Percentiles rank a stretch among this genome's conserved stretches.
phyloP scores from a whole-genome alignment of 2,113 vertebrate species.

The Burhinus bistriatus region DNA sequence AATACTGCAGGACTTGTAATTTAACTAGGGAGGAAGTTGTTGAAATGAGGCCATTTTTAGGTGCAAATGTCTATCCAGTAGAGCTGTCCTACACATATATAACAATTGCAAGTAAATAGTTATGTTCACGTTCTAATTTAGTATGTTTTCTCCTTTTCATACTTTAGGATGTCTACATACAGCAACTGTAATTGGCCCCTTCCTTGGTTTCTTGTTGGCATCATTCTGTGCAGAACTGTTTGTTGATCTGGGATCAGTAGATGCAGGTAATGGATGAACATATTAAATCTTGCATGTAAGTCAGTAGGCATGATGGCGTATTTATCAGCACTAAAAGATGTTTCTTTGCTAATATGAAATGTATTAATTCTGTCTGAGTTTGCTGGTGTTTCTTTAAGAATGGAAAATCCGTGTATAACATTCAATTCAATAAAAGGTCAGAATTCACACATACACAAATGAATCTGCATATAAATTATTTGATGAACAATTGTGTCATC shows the following conservation, averaged over 20 bases:
- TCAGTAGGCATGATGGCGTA: neutral
- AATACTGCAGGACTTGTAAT: neutral
- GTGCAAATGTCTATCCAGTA: neutral
- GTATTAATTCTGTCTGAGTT: neutral
- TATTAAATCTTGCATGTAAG: neutral
- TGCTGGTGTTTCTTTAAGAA: neutral
- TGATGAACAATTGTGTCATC: neutral
- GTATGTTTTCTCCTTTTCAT: neutral
- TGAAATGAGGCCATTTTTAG: neutral
- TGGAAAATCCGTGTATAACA: neutral
- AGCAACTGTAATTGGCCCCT: slow-evolving; percentile 83
- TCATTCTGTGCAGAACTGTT: slow-evolving; percentile 88
- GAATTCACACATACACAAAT: neutral
- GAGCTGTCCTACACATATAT: neutral
- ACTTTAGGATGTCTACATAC: slow-evolving; percentile 85
- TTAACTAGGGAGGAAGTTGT: neutral
- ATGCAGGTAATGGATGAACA: slow-evolving; percentile 79
- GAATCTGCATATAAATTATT: neutral
- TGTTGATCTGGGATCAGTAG: slow-evolving; percentile 87
- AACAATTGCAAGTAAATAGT: neutral
- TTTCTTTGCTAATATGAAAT: neutral
- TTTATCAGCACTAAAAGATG: neutral
- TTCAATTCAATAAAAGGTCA: neutral
- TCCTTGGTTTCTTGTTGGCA: slow-evolving; percentile 86
- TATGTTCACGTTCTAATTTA: neutral